Base-by-base conservation (phyloP, 2,797 vertebrate species). In the Oreochromis grahami region DNA sequence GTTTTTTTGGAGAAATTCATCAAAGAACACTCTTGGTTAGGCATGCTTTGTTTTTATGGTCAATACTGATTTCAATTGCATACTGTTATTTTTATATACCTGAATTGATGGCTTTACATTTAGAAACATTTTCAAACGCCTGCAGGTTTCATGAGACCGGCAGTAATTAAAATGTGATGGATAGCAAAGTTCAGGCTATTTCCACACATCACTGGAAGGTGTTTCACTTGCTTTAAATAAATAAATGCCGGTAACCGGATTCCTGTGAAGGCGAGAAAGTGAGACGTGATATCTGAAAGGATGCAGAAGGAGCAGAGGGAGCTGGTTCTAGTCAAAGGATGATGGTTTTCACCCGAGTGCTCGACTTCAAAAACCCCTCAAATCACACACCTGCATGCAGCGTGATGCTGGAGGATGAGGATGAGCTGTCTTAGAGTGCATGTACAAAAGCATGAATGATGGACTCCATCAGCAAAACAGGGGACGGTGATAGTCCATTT, bases 21-120 rank as follows among this genome's bases (percentile, higher is more conserved):
- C 41, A 29, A 19, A 72, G 0, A 29, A 8, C 4, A 29, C 14
- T 48, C 21, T 72, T 0, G 5, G 2, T 72, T 3, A 32, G 70
- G 15, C 5, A 50, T 32, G 43, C 15, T 48, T 50, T 74, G 15
- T 32, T 72, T 72, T 72, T n/a, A 0, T 72, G 15, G 4, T 12
- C 24, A 72, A 8, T 19, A 48, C 24, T 29, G 68, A 72, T 72
- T 26, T 26, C 1, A 63, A 8, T 5, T 24, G 63, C 19, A 21
- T 63, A 14, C 34, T 19, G n/a, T 45, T 12, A 1, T 0, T 51
- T 70, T 55, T 7, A 14, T 21, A 12, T 41, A 65, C 7, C n/a
- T 5, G 6, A 26, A 24, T 3, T 13, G 41, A 45, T 53, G 2
- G 24, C 68, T 82, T 80, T 52, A 36, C 17, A 19, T 32, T 52